phyloP scores from a whole-genome alignment of 2,888 invertebrate species.

The Euzophera pinguis region DNA sequence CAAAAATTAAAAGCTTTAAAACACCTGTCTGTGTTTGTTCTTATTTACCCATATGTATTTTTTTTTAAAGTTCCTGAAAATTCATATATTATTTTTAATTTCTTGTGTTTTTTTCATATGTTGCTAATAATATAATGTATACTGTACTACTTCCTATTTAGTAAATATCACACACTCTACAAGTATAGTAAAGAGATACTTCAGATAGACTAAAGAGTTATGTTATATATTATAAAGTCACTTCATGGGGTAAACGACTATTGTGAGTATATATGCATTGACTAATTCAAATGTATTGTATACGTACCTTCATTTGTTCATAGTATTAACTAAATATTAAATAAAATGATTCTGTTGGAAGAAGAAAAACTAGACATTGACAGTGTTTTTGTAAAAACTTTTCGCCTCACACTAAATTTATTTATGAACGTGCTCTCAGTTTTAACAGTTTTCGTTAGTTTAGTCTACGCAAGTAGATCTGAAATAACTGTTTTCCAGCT shows the following conservation, averaged over 20 bases:
- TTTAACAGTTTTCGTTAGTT: slow-evolving; percentile 35
- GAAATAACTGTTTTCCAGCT: slow-evolving; percentile 26
- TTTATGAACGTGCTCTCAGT: slow-evolving; percentile 33
- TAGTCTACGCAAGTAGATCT: slow-evolving; percentile 31
- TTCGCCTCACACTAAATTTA: slow-evolving; percentile 31
- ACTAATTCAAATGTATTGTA: not conserved
- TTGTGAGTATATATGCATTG: not conserved
- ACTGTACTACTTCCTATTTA: no score
- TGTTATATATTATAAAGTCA: not conserved
- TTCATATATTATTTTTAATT: no score
- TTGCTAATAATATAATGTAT: no score
- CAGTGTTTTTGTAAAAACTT: slow-evolving; percentile 25
- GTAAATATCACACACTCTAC: not conserved
- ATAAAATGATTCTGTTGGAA: not conserved
- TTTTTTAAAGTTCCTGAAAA: no score
- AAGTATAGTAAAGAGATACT: no score
- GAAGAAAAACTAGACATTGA: not conserved
- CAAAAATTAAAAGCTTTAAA: slow-evolving; percentile 78
- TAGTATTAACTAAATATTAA: not conserved
- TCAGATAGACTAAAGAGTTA: not conserved
- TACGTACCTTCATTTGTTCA: not conserved
- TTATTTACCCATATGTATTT: no score
- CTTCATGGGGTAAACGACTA: not conserved
- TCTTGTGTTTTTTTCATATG: no score
- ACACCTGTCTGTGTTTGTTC: slow-evolving; percentile 42